phyloP scores from a whole-genome alignment of 1,140 invertebrate species.

The Gerris buenoi region DNA sequence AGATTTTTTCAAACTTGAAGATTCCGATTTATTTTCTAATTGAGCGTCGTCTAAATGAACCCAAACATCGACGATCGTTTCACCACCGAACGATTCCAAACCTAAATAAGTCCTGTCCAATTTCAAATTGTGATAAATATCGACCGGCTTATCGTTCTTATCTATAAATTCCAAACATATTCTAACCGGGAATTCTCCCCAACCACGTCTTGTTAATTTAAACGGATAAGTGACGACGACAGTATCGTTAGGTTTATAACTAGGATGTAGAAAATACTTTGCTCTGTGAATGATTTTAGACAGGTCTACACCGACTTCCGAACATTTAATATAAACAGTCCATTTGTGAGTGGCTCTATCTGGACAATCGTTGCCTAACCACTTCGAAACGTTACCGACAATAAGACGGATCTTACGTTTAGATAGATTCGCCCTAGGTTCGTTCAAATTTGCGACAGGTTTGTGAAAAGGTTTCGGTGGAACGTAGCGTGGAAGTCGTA shows the following conservation, averaged over 20 bases:
- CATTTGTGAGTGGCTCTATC: slow-evolving; percentile 70
- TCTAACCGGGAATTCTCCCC: slow-evolving; percentile 80
- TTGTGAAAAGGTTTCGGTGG: slow-evolving; percentile 29
- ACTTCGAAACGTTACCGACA: slow-evolving; percentile 75
- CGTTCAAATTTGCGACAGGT: slow-evolving; percentile 30
- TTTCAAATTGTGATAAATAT: slow-evolving; percentile 65
- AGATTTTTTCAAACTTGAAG: too few relatives aligned
- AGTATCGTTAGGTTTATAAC: slow-evolving; percentile 71
- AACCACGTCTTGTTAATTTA: slow-evolving; percentile 65
- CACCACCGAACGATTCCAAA: slow-evolving; percentile 54
- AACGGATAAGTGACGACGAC: slow-evolving; percentile 69
- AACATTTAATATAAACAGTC: slow-evolving; percentile 68
- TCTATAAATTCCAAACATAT: slow-evolving; percentile 66
- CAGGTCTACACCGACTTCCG: slow-evolving; percentile 41
- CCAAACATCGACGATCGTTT: neutral
- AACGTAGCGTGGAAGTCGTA: slow-evolving; percentile 27
- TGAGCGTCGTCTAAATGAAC: neutral
- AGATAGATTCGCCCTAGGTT: slow-evolving; percentile 22
- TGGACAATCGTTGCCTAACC: slow-evolving; percentile 47
- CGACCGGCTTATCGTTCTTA: slow-evolving; percentile 55
- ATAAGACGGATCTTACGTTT: slow-evolving; percentile 34
- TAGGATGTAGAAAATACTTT: slow-evolving; percentile 66
- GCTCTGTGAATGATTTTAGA: slow-evolving; percentile 53
- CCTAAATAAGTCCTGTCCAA: slow-evolving; percentile 69
- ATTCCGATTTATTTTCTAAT: too few relatives aligned